Evolutionary conservation across 2,113 vertebrate genomes (phyloP), one percentile per base, ranked within the genome.

Genomic region (Hemiscyllium ocellatum): DNA sequence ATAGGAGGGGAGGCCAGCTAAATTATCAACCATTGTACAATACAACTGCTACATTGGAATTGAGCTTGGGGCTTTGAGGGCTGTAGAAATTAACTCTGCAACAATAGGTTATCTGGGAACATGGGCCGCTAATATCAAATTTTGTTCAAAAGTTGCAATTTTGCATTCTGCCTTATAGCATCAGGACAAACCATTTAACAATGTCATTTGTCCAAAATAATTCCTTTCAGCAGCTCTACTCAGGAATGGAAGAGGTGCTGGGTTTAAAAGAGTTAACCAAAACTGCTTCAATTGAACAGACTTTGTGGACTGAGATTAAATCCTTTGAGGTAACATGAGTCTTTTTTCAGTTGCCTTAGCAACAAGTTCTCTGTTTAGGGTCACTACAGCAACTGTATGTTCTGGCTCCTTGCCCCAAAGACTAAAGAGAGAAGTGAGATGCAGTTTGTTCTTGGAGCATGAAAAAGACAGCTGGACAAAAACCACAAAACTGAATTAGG

Each of bases 311-410:
- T 93, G 89, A 66, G 89, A 66, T 68, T 66, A 66, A 22, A 93
- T 68, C 89, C 89, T 66, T 3, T 66, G 89, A 93, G 89, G 89
- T 93, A 93, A 93, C 61, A 68, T 93, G 89, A 93, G 61, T 65
- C 89, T 22, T 37, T 37, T n/a, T 93, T 29, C 61, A 66, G 89
- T 93, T 93, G 56, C 89, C 89, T 37, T 37, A 66, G 89, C 89
- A 93, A 93, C 89, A 66, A 68, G 61, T 68, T 19, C 37, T 83
- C 80, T 83, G 78, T 83, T 83, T 37, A 89, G 29, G 56, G 56
- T 91, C 89, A 91, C 56, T 91, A 20, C 89, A 93, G 13, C n/a
- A 93, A 65, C 33, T 19, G 33, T 91, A 61, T n/a, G 33, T 65
- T 91, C 29, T 37, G 61, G 89, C 61, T 17, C 22, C 56, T 66